Evolutionary conservation across 53 echinoderm and acorn worm genomes (phyloP).

Genomic region (Patiria pectinifera): DNA sequence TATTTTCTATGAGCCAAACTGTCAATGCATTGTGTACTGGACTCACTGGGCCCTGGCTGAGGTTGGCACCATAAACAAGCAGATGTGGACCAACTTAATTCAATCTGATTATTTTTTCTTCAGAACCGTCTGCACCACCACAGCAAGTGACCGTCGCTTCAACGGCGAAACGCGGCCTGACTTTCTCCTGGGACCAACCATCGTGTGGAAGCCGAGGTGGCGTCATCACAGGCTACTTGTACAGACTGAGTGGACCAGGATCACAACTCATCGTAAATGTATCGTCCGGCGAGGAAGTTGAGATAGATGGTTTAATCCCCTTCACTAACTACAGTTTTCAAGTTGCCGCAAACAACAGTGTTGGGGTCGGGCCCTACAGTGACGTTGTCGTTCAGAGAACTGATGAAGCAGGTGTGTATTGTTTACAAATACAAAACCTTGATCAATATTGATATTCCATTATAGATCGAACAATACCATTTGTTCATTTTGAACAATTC

Average conservation of each 20-base stretch:
- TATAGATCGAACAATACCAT: too few species aligned
- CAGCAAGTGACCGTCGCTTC: background rate
- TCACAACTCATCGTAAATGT: background rate
- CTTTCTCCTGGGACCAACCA: background rate
- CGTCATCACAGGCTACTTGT: background rate
- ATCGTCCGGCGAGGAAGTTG: background rate
- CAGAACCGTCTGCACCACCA: background rate
- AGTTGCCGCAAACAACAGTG: background rate
- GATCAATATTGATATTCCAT: background rate
- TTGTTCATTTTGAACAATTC: too few species aligned
- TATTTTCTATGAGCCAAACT: too few species aligned
- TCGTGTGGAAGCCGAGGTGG: constrained; percentile 2
- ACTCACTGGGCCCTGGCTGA: too few species aligned
- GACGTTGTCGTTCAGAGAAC: background rate
- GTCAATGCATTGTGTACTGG: too few species aligned
- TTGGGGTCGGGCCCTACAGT: background rate
- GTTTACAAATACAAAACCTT: background rate
- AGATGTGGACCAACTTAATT: too few species aligned
- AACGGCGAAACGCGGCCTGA: background rate
- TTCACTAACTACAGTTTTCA: constrained; percentile 12
- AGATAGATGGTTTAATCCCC: background rate
- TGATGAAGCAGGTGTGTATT: background rate
- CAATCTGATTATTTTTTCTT: background rate
- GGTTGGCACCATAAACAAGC: too few species aligned
- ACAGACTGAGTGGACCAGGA: background rate